phyloP scores from a whole-genome alignment of 2,888 invertebrate species.

The Dryococelus australis region DNA sequence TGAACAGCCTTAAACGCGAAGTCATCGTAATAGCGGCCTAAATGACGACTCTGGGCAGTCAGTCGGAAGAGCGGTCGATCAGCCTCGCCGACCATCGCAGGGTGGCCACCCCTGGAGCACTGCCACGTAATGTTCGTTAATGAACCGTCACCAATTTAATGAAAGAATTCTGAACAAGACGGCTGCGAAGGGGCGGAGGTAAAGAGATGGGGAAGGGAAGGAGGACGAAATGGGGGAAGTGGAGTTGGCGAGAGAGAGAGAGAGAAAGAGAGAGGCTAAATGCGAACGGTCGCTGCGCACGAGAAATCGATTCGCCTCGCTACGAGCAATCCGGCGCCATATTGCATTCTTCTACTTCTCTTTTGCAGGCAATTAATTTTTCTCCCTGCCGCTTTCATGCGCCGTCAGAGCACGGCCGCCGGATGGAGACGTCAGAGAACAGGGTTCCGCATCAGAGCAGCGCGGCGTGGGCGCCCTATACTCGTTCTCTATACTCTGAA shows the following conservation, averaged over 20 bases:
- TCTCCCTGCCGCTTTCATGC: not conserved
- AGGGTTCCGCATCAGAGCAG: not conserved
- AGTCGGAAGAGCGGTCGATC: too few relatives aligned
- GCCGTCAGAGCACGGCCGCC: not conserved
- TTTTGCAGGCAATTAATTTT: not conserved
- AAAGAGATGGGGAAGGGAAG: not conserved
- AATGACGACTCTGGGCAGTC: too few relatives aligned
- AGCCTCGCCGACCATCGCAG: not conserved
- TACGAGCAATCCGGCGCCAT: not conserved
- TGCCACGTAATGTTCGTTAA: conserved; percentile 9
- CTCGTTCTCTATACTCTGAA: too few relatives aligned
- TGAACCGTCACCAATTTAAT: conserved; percentile 3
- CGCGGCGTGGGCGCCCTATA: too few relatives aligned
- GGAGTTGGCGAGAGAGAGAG: conserved; percentile 5
- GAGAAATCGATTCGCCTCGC: not conserved
- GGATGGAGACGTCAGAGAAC: not conserved
- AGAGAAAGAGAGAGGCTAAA: not conserved
- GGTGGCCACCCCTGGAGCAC: not conserved
- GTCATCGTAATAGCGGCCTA: too few relatives aligned
- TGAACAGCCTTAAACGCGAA: too few relatives aligned
- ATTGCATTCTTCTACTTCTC: not conserved
- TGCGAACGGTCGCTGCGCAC: not conserved
- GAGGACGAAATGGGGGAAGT: not conserved
- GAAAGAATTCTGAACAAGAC: not conserved
- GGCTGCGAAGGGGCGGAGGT: not conserved